Base-by-base conservation (phyloP, 1,140 invertebrate genomes). In the Sipha flava region DNA sequence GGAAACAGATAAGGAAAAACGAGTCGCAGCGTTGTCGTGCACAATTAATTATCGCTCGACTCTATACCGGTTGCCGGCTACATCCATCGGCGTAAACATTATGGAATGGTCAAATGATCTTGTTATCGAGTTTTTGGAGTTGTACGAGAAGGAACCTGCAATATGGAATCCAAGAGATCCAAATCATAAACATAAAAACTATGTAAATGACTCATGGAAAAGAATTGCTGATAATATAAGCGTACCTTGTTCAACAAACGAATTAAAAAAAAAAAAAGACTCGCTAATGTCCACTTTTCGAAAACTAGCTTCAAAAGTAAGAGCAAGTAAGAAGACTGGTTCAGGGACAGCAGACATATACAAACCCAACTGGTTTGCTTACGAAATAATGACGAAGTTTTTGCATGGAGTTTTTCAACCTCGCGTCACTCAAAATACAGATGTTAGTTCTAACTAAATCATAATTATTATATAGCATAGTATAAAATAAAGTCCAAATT, bases 81-180 rank as follows among this genome's bases (percentile, higher is more conserved):
- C n/a, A n/a, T n/a, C n/a, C n/a, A n/a, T n/a, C n/a, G n/a, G n/a
- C n/a, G n/a, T n/a, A n/a, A n/a, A n/a, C n/a, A n/a, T n/a, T n/a
- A 72, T 72, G 16, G 12, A 49, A 18, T 45, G 43, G 66, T 45
- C 66, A 16, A 70, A 70, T 47, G 68, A 72, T 18, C 23, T 72
- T 16, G 10, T 72, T 2, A 16, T 49, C 9, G 79, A 82, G 34
- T 83, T 83, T 77, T 54, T 83, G 34, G 73, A 82, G 1, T 62
- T 80, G 7, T 82, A 82, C 52, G 80, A 83, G 79, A 47, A 29
- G 16, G 77, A 83, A 72, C 70, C 81, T 31, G 40, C n/a, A 9
- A 81, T 83, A 31, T 83, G 82, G 82, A 75, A 83, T 47, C 81
- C 83, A 16, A 64, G 31, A 68, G n/a, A 82, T 49, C 49, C 40